A percentile compares a stretch with the other conserved stretches of the same genome.
Evolutionary conservation across 1,140 invertebrate species (phyloP).

Genomic region (Zaprionus davidi): DNA sequence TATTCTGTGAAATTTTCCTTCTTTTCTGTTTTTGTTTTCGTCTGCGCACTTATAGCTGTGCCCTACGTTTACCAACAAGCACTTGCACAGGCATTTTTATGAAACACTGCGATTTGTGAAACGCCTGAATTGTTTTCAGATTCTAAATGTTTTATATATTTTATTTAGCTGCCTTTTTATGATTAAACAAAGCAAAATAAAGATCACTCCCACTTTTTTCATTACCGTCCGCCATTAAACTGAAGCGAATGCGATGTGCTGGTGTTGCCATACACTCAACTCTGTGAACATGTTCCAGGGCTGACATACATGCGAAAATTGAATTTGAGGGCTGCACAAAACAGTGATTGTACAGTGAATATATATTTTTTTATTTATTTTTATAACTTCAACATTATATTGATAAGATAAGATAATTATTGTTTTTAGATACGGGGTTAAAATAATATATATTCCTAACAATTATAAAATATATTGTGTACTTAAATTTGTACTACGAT

Average conservation of each 20-base stretch:
- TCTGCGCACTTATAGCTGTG: conserved; percentile 33
- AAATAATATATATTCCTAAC: too few relatives aligned
- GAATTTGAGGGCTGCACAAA: background rate
- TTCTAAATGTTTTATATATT: conserved; percentile 19
- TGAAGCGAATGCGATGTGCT: conserved; percentile 36
- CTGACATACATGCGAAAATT: conserved; percentile 6
- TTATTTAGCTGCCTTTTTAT: background rate
- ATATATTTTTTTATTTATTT: background rate
- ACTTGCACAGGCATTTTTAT: conserved; percentile 50
- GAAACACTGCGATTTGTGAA: conserved; percentile 56
- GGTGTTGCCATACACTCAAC: conserved; percentile 39
- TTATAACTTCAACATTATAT: background rate
- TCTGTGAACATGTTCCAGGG: conserved; percentile 10
- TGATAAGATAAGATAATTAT: too few relatives aligned
- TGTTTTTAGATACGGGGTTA: too few relatives aligned
- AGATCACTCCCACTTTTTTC: conserved; percentile 66
- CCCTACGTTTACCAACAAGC: conserved; percentile 19
- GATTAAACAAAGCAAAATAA: conserved; percentile 39
- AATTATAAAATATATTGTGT: too few relatives aligned
- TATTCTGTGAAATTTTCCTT: conserved; percentile 43
- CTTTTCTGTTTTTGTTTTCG: conserved; percentile 44
- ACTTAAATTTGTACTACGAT: background rate
- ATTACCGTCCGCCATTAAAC: conserved; percentile 58
- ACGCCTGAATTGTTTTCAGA: conserved; percentile 27
- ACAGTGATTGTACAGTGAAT: background rate